phyloP scores from a whole-genome alignment of 2,113 vertebrate species.

The Pituophis catenifer region DNA sequence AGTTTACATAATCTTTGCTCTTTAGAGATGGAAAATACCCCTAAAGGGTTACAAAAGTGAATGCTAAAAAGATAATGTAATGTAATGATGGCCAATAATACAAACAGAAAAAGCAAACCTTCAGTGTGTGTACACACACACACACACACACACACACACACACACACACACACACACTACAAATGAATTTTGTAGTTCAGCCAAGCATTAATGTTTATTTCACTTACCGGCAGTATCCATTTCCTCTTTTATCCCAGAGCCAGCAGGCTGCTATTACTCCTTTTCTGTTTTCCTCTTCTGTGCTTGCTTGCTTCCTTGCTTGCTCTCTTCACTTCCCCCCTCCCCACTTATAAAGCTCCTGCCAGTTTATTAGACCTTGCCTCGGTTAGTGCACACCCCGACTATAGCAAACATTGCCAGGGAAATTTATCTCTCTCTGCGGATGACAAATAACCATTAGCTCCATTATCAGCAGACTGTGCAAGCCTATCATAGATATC shows the following conservation, averaged over 20 bases:
- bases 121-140: background rate
- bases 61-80: constrained; percentile 37
- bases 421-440: constrained; percentile 82
- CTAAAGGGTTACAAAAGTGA: constrained; percentile 43
- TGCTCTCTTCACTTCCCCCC: background rate
- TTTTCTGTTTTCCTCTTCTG: constrained; percentile 26
- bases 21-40: constrained; percentile 28
- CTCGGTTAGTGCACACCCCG: constrained; percentile 72
- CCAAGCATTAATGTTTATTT: constrained; percentile 55
- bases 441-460: constrained; percentile 86
- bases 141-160: background rate
- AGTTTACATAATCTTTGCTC: constrained; percentile 38
- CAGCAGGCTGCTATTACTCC: constrained; percentile 35
- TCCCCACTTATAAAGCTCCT: constrained; percentile 65
- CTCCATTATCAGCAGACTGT: constrained; percentile 79
- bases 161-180: constrained; percentile 27
- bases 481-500: constrained; percentile 69
- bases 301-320: background rate
- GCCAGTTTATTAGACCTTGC: constrained; percentile 74
- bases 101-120: constrained; percentile 51
- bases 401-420: constrained; percentile 79
- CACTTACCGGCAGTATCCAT: constrained; percentile 80
- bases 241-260: constrained; percentile 56
- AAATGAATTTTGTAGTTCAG: constrained; percentile 34
- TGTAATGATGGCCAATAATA: constrained; percentile 30